These are phyloP conservation scores for Corythornis cristatus DNA, from an alignment of 2,113 vertebrate species.

Conservation along the genomic window DNA sequence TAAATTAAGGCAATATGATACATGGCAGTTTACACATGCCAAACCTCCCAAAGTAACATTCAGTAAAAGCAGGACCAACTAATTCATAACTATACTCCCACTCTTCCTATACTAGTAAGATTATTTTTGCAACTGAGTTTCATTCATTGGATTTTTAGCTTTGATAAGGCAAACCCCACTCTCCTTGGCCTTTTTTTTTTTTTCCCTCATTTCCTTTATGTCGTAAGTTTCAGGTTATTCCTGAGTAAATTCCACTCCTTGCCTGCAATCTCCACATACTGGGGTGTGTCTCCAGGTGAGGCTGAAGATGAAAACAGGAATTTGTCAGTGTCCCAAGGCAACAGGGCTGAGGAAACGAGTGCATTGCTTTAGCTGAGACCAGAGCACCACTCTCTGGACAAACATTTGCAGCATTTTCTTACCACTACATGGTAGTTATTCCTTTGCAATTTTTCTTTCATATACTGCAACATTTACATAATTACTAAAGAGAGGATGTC, in stretches of 20 bases:
- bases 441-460: not conserved
- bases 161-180: not conserved
- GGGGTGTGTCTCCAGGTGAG: conserved; percentile 20
- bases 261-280: not conserved
- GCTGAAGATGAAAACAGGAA: not conserved
- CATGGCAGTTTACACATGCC: not conserved
- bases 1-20: not conserved
- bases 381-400: conserved; percentile 59
- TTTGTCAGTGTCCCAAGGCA: not conserved
- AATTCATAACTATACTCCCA: not conserved
- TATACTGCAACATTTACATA: not conserved
- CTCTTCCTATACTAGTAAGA: not conserved
- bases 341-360: not conserved
- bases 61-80: not conserved
- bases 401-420: not conserved
- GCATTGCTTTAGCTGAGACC: not conserved
- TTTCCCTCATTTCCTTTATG: conserved; percentile 7
- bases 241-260: conserved; percentile 16
- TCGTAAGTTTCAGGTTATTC: not conserved
- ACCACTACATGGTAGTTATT: not conserved
- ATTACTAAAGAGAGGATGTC: not conserved
- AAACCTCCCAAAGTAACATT: not conserved
- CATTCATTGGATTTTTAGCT: not conserved
- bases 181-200: not conserved
- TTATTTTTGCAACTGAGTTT: not conserved